Evolutionary conservation across 92 coral and sea anemone genomes (phyloP).

Genomic region (Pocillopora meandrina): DNA sequence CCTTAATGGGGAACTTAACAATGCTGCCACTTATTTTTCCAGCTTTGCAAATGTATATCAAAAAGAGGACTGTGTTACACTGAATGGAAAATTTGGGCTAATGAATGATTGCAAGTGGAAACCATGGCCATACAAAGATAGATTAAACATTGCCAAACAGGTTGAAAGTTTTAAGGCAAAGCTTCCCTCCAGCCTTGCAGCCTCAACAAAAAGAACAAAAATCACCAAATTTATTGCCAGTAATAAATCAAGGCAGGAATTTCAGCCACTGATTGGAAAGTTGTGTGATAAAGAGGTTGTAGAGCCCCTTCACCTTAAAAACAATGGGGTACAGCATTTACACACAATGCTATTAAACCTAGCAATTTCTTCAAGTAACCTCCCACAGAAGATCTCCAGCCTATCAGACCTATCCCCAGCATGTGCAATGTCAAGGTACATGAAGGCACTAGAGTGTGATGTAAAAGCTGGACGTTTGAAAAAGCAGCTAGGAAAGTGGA

Average conservation of each 20-base stretch:
- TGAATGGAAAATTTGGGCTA: constrained; percentile 47
- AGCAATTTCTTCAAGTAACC: constrained; percentile 46
- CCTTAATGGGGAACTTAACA: constrained; percentile 51
- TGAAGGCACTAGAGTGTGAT: constrained; percentile 44
- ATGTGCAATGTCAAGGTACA: constrained; percentile 47
- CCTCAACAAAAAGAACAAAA: constrained; percentile 17
- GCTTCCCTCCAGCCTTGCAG: not conserved
- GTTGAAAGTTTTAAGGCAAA: constrained; percentile 39
- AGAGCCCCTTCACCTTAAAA: constrained; percentile 55
- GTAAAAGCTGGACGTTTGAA: constrained; percentile 62
- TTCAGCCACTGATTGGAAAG: constrained; percentile 40
- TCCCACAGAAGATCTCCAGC: constrained; percentile 25
- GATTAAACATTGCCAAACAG: constrained; percentile 45
- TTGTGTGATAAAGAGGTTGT: constrained; percentile 52
- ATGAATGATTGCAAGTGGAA: constrained; percentile 47
- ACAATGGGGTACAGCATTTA: constrained; percentile 53
- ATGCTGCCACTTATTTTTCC: constrained; percentile 53
- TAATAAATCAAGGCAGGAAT: constrained; percentile 60
- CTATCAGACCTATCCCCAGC: constrained; percentile 34
- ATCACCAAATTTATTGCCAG: constrained; percentile 46
- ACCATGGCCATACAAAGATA: constrained; percentile 46
- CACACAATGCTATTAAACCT: constrained; percentile 31
- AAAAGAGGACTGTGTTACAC: constrained; percentile 12
- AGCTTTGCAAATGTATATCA: constrained; percentile 62
- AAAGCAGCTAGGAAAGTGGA: constrained; percentile 64